These are phyloP conservation scores for Thalassophryne amazonica DNA, from an alignment of 2,797 vertebrate genomes.

Conservation along the genomic window DNA sequence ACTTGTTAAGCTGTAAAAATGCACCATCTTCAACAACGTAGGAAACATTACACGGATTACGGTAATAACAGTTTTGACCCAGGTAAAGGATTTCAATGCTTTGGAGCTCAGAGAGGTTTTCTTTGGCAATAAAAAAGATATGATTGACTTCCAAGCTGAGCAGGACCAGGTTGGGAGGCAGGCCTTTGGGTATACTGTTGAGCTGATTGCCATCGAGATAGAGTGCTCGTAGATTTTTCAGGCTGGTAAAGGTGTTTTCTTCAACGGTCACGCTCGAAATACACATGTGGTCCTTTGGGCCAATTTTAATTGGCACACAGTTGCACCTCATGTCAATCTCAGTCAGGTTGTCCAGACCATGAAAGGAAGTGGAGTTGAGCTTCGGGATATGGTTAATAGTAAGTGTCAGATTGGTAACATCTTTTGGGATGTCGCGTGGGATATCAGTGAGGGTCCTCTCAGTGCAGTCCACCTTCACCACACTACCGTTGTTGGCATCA, in stretches of 20 bases:
- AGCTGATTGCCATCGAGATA: constrained; percentile 94
- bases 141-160: constrained; percentile 92
- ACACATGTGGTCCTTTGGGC: constrained; percentile 86
- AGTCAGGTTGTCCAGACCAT: constrained; percentile 76
- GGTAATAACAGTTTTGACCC: constrained; percentile 93
- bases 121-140: constrained; percentile 79
- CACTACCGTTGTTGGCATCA: constrained; percentile 29
- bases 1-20: constrained; percentile 79
- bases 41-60: constrained; percentile 90
- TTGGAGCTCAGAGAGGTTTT: constrained; percentile 80
- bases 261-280: constrained; percentile 64
- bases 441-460: constrained; percentile 77
- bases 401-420: constrained; percentile 90
- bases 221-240: constrained; percentile 81
- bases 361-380: constrained; percentile 81
- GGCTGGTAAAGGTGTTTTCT: constrained; percentile 76
- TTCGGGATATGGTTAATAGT: constrained; percentile 89
- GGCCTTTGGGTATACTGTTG: constrained; percentile 79
- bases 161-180: constrained; percentile 82
- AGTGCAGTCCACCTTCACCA: constrained; percentile 86
- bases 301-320: constrained; percentile 86
- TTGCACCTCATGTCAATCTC: constrained; percentile 96
- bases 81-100: constrained; percentile 86
- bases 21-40: constrained; percentile 82
- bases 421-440: constrained; percentile 84